Evolutionary conservation across 2,797 vertebrate species (phyloP), one percentile per base, ranked within the genome.

Genomic region (Alauda arvensis): DNA sequence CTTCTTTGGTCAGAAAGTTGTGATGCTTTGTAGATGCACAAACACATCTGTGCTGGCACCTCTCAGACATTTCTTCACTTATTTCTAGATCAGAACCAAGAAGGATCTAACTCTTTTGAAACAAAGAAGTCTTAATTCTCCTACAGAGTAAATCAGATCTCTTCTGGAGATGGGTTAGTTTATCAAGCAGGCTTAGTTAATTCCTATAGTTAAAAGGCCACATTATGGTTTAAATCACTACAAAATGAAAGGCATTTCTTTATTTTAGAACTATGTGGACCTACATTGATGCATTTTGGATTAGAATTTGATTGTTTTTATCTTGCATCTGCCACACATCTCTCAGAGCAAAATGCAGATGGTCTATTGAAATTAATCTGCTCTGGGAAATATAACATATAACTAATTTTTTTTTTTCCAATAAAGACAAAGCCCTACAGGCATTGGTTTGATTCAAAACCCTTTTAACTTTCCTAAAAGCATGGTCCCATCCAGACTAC

Each of bases 1-100:
- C 43, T 87, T 60, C 76, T 76, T 61, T 8, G 8, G 28, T 86
- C 45, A 78, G 84, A 89, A 93, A 92, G 93, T 51, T 82, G 37
- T 33, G 52, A 82, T 60, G 37, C 25, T 83, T 82, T 93, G 48
- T 52, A 66, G 48, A 90, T 86, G 66, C 45, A 83, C 53, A 85
- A 37, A 83, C 17, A 67, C n/a, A 68, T 55, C 56, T 71, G 29
- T 53, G 52, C 57, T n/a, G 8, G 68, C 70, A 86, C 49, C 69
- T 71, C 9, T 88, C 85, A 83, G 57, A 29, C 55, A 60, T 65
- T 89, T 77, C 74, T 74, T 89, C 60, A 49, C n/a, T 37, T 45
- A 76, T 59, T 72, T 89, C 49, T 91, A 4, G 28, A 37, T 37
- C 42, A 72, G 3, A 89, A 12, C 2, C 28, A 91, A 42, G 33